Percentiles rank a stretch among this genome's conserved stretches.
These are phyloP conservation scores for Delia radicum DNA, from an alignment of 1,140 invertebrate genomes.

Conservation along the genomic window DNA sequence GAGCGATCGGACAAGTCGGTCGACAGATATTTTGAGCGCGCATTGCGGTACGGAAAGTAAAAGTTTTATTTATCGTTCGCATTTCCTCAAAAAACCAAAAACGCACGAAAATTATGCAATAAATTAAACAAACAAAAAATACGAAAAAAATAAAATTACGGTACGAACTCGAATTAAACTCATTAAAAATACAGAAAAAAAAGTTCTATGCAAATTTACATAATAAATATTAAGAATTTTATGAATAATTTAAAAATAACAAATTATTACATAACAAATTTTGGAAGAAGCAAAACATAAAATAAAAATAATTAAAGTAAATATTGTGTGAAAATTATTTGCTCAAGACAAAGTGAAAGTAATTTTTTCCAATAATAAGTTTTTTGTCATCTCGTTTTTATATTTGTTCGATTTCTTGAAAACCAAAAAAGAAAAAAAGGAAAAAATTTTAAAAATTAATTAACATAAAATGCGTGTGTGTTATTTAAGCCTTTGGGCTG, in stretches of 20 bases:
- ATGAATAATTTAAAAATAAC: background rate
- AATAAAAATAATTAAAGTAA: background rate
- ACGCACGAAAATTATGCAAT: background rate
- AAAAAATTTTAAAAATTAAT: background rate
- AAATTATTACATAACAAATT: background rate
- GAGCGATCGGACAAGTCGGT: conserved; percentile 52
- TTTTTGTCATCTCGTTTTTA: background rate
- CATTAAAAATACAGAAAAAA: background rate
- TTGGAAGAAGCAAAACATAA: background rate
- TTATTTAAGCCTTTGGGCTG: conserved; percentile 36
- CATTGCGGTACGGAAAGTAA: background rate
- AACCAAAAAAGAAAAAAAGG: background rate
- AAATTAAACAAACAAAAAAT: background rate
- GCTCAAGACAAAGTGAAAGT: background rate
- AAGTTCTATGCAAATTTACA: background rate
- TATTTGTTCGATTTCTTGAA: background rate
- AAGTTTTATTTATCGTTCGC: too few species aligned
- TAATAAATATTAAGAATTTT: background rate
- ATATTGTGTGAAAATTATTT: background rate
- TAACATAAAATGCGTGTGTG: conserved; percentile 40
- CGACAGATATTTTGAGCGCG: conserved; percentile 34
- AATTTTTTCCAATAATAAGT: background rate
- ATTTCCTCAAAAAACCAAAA: background rate
- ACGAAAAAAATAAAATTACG: background rate
- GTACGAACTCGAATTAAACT: too few species aligned